Evolutionary conservation across 2,888 invertebrate species (phyloP).

Genomic region (Ceriagrion tenellum): DNA sequence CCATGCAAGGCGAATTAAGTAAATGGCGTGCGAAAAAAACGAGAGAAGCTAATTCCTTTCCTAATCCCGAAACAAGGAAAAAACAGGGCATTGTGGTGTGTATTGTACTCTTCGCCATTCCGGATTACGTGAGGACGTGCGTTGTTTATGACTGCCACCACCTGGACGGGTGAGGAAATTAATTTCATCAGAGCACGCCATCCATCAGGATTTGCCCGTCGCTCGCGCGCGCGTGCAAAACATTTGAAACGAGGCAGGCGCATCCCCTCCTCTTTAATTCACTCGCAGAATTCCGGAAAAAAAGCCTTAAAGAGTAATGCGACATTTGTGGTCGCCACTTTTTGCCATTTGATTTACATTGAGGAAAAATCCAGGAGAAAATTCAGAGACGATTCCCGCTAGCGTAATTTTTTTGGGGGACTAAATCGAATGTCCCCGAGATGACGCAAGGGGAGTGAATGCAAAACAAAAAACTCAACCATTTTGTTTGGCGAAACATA

Average conservation of each 20-base stretch:
- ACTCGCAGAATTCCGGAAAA: neutral
- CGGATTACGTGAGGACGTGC: neutral
- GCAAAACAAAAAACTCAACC: too few relatives aligned
- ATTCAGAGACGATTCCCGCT: too few relatives aligned
- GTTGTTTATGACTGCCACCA: conserved; percentile 18
- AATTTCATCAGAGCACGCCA: conserved; percentile 4
- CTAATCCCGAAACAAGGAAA: neutral
- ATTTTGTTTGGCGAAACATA: too few relatives aligned
- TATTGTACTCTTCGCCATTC: neutral
- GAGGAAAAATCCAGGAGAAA: too few relatives aligned
- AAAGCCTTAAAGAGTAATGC: neutral
- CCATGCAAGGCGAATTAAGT: too few relatives aligned
- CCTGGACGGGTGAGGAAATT: neutral
- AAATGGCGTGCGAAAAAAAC: neutral
- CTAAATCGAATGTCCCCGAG: too few relatives aligned
- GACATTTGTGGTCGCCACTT: neutral
- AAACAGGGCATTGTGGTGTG: neutral
- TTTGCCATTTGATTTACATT: too few relatives aligned
- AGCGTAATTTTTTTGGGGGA: too few relatives aligned
- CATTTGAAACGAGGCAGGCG: neutral
- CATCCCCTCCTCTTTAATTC: neutral
- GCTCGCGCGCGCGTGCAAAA: neutral
- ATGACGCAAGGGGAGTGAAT: too few relatives aligned
- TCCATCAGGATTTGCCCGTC: conserved; percentile 1
- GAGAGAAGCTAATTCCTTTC: neutral